These are phyloP conservation scores for Clarias magur DNA, from an alignment of 2,113 vertebrate genomes.

Conservation along the genomic window DNA sequence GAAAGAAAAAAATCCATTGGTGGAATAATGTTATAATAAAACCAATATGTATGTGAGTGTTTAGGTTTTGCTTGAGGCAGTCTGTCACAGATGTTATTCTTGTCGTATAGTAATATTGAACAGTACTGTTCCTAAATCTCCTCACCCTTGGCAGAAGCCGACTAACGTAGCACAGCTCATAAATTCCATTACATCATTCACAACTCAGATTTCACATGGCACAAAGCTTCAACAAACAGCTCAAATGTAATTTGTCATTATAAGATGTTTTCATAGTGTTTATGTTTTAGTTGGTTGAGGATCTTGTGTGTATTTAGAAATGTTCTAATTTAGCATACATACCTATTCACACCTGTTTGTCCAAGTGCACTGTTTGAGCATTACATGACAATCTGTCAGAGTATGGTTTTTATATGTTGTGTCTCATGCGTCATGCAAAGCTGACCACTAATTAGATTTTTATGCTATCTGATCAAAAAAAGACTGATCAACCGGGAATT, in stretches of 20 bases:
- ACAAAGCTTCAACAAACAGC: not conserved
- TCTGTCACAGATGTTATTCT: not conserved
- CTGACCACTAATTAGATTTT: not conserved
- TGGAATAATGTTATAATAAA: not conserved
- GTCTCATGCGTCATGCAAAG: not conserved
- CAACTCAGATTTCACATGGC: not conserved
- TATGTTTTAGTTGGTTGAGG: not conserved
- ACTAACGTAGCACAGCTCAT: not conserved
- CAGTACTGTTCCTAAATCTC: not conserved
- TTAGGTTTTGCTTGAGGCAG: not conserved
- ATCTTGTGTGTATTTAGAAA: not conserved
- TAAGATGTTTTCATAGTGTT: not conserved
- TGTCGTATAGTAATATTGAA: not conserved
- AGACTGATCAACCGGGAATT: not conserved
- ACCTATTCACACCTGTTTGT: not conserved
- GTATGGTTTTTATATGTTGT: not conserved
- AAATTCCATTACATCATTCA: slow-evolving; percentile 13
- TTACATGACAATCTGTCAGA: not conserved
- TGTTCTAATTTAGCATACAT: not conserved
- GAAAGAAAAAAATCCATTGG: too few relatives aligned
- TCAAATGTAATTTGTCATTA: not conserved
- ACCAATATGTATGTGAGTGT: not conserved
- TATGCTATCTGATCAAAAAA: not conserved
- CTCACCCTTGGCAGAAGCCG: not conserved
- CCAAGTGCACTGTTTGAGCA: not conserved